Evolutionary conservation across 2,888 invertebrate genomes (phyloP).

Genomic region (Pollenia amentaria): DNA sequence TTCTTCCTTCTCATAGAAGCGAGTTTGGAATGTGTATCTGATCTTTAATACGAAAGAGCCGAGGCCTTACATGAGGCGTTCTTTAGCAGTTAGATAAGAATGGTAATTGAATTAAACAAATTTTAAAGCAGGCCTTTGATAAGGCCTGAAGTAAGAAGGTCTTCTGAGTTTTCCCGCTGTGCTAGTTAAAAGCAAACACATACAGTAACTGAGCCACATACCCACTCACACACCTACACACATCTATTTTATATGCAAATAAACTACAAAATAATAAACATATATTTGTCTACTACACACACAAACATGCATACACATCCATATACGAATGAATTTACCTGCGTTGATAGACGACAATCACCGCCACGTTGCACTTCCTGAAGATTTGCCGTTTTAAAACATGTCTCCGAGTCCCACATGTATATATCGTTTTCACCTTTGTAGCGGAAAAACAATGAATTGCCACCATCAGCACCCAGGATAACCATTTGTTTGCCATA

Average conservation of each 20-base stretch:
- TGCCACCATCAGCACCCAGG: slow-evolving; percentile 87
- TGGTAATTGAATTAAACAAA: too few relatives aligned
- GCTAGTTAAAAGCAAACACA: too few relatives aligned
- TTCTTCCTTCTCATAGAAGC: too few relatives aligned
- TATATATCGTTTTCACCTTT: slow-evolving; percentile 87
- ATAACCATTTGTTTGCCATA: slow-evolving; percentile 85
- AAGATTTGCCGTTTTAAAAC: slow-evolving; percentile 86
- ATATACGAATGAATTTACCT: slow-evolving; percentile 80
- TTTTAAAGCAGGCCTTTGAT: too few relatives aligned
- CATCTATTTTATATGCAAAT: not conserved
- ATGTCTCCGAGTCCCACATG: slow-evolving; percentile 87
- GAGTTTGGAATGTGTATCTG: too few relatives aligned
- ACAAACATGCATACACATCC: not conserved
- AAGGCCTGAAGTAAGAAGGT: too few relatives aligned
- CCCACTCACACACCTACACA: not conserved
- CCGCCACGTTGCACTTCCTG: slow-evolving; percentile 87
- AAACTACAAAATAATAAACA: not conserved
- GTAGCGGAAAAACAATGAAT: slow-evolving; percentile 87
- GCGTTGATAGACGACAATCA: slow-evolving; percentile 87
- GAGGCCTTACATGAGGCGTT: too few relatives aligned
- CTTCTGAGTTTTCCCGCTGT: too few relatives aligned
- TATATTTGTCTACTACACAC: not conserved
- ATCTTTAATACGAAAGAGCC: too few relatives aligned
- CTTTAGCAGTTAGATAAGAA: too few relatives aligned
- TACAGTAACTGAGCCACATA: too few relatives aligned